These are phyloP conservation scores for Dinomys branickii DNA, from an alignment of 2,113 vertebrate genomes.

Conservation along the genomic window DNA sequence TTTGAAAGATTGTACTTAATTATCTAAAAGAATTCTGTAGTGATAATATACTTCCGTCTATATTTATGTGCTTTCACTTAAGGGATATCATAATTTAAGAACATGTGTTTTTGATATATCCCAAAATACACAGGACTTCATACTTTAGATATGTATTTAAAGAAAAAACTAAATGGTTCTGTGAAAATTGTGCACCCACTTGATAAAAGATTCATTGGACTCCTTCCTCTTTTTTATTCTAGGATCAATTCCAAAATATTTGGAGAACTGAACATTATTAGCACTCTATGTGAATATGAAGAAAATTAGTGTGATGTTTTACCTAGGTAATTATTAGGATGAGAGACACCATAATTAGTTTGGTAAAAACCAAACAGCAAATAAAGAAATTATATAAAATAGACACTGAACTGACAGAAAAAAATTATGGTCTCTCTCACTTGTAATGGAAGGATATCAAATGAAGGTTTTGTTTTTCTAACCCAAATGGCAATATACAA, in stretches of 20 bases:
- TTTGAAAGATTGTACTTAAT: neutral
- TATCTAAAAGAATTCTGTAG: neutral
- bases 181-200: neutral
- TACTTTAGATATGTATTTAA: neutral
- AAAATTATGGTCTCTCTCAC: accelerated
- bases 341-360: neutral
- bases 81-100: neutral
- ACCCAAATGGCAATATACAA: neutral
- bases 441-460: neutral
- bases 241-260: neutral
- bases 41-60: neutral
- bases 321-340: neutral
- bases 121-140: neutral
- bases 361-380: neutral
- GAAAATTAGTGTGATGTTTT: neutral
- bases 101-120: neutral
- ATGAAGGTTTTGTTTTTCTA: neutral
- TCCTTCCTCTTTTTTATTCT: neutral
- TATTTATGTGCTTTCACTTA: neutral
- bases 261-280: neutral
- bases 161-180: neutral
- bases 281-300: neutral
- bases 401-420: neutral
- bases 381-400: neutral
- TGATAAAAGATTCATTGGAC: neutral